Conservation (phyloP, 2,888 invertebrate species). For the Cheiracanthium punctorium region DNA sequence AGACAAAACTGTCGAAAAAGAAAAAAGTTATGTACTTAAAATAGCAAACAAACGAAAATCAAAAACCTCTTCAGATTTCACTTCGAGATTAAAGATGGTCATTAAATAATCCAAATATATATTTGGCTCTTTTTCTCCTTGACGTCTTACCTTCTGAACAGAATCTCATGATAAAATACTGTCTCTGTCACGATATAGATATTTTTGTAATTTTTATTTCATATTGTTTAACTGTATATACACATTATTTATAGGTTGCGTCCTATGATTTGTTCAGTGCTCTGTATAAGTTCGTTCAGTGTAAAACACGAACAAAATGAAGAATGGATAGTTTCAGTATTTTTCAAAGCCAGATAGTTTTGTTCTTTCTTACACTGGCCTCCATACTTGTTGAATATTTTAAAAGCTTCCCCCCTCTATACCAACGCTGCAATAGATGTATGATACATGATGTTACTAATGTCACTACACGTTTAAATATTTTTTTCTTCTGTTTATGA, state of each 20-base stretch:
- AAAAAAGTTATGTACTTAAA: too few species aligned
- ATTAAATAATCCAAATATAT: too few species aligned
- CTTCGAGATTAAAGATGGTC: too few species aligned
- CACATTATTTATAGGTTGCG: neutral
- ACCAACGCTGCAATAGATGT: constrained; percentile 63
- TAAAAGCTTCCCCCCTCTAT: constrained; percentile 52
- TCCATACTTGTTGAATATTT: constrained; percentile 57
- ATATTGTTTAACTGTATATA: neutral
- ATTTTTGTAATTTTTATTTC: neutral
- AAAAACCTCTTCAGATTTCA: too few species aligned
- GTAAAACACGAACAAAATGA: too few species aligned
- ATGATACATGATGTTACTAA: constrained; percentile 46
- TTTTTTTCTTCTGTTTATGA: constrained; percentile 60
- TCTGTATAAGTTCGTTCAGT: neutral
- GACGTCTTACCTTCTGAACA: too few species aligned
- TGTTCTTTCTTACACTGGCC: constrained; percentile 57
- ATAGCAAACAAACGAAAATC: too few species aligned
- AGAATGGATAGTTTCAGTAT: constrained; percentile 54
- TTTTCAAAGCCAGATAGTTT: constrained; percentile 58
- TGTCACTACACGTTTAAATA: constrained; percentile 56
- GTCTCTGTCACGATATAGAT: neutral
- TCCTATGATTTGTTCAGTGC: neutral
- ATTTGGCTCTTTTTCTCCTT: too few species aligned
- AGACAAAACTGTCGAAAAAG: too few species aligned
- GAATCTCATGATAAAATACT: too few species aligned